These are phyloP conservation scores for Ooceraea biroi DNA, from an alignment of 1,140 invertebrate species.

Conservation along the genomic window DNA sequence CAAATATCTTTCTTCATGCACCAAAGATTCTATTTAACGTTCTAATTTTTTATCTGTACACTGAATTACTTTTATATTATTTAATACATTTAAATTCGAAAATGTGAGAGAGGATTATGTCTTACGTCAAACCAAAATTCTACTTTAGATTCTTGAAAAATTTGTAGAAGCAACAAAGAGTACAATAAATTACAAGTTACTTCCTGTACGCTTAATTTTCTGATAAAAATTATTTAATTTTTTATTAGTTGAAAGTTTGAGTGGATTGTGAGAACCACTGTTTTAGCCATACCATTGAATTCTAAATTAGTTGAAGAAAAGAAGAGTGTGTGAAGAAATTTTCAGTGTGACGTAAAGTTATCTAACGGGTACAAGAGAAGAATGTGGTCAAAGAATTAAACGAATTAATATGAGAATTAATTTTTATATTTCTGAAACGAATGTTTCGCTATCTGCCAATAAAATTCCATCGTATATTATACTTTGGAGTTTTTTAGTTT, in stretches of 20 bases:
- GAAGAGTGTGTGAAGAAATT: constrained; percentile 36
- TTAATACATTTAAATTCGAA: neutral
- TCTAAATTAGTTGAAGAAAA: constrained; percentile 10
- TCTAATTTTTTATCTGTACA: neutral
- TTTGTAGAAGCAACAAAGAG: neutral
- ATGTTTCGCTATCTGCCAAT: neutral
- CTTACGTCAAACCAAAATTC: neutral
- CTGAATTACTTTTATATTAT: constrained; percentile 20
- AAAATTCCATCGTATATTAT: neutral
- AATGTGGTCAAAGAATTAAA: neutral
- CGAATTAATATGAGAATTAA: neutral
- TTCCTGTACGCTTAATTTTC: neutral
- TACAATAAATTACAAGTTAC: neutral
- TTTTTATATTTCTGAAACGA: neutral
- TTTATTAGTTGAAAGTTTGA: neutral
- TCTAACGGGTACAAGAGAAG: constrained; percentile 8
- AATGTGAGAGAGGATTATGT: too few relatives aligned
- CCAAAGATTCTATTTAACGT: neutral
- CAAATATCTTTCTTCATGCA: neutral
- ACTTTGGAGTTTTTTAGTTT: too few relatives aligned
- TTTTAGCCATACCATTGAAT: constrained; percentile 19
- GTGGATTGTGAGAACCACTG: constrained; percentile 40
- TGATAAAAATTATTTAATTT: neutral
- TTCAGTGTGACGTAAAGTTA: constrained; percentile 38
- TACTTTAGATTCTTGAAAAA: neutral